Evolutionary conservation across 2,888 invertebrate species (phyloP), one percentile per base, ranked within the genome.

Genomic region (Charanyca ferruginea): DNA sequence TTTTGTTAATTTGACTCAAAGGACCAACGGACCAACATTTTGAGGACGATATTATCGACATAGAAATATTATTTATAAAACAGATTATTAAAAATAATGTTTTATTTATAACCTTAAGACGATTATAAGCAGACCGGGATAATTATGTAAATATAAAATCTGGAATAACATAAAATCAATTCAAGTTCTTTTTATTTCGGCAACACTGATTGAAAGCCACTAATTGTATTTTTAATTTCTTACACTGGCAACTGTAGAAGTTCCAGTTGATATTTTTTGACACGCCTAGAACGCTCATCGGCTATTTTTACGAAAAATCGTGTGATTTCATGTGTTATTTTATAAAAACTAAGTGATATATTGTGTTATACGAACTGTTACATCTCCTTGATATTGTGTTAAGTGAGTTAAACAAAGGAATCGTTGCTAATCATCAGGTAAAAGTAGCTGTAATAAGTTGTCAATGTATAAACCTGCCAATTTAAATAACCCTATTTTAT

Each of bases 201-300:
- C 16, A 38, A 38, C 38, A 38, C 5, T 38, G 38, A 38, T 13
- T 16, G 7, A 0, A 4, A 35, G 13, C 9, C 9, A 35, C 2
- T 0, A 38, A 38, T 38, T 3, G 38, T 38, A 38, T 38, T 38
- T 16, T 16, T n/a, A 23, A 2, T 45, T 52, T 47, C n/a, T 22
- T 11, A 38, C n/a, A 41, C 45, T 75, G 63, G 42, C 68, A 68
- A 64, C 72, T 38, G 4, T 38, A 38, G 7, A 3, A 32, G 2
- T 32, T 32, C 32, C 60, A 68, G 71, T 72, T 66, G 52, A 59
- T 59, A 80, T 70, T 67, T 73, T 76, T 81, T 79, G 81, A 80
- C 80, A 81, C 80, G 77, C 80, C 81, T 80, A 57, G 55, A 60
- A 13, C 58, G 32, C 4, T 65, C 23, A 22, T 55, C 44, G 38